Percentiles rank a stretch among this genome's conserved stretches.
Conservation (phyloP, 2,113 vertebrate species). For the Calcarius ornatus region DNA sequence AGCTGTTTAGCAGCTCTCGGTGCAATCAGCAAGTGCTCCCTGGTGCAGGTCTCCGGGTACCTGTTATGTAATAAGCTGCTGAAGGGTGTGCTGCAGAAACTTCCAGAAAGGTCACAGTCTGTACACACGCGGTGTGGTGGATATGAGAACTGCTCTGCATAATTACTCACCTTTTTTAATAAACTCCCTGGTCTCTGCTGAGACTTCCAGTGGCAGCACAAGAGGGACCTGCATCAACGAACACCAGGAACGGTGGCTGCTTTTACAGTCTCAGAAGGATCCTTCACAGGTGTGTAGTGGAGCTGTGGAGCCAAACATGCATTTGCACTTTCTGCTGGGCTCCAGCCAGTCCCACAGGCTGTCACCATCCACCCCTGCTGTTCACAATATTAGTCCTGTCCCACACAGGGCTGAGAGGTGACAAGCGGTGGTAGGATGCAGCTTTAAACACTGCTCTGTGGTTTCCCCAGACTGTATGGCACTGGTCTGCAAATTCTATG, state of each 20-base stretch:
- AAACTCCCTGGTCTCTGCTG: background rate
- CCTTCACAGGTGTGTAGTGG: background rate
- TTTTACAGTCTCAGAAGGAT: conserved; percentile 14
- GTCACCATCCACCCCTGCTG: background rate
- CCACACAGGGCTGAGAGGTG: background rate
- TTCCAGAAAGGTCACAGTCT: background rate
- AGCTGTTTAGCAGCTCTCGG: background rate
- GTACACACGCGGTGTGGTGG: background rate
- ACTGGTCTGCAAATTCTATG: background rate
- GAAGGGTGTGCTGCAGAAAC: conserved; percentile 13
- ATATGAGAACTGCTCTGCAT: background rate
- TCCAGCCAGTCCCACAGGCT: background rate
- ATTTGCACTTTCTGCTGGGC: background rate
- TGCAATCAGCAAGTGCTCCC: conserved; percentile 5
- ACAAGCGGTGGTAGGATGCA: background rate
- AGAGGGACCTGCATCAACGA: background rate
- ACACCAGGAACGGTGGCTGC: background rate
- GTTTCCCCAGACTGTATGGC: background rate
- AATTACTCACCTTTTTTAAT: conserved; percentile 60
- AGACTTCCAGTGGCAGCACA: conserved; percentile 5
- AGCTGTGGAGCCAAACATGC: background rate
- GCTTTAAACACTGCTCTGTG: background rate
- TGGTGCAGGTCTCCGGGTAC: background rate
- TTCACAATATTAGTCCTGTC: background rate
- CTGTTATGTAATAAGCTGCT: background rate